Evolutionary conservation across 2,888 invertebrate species (phyloP).

Genomic region (Disparrhopalites patrizii): DNA sequence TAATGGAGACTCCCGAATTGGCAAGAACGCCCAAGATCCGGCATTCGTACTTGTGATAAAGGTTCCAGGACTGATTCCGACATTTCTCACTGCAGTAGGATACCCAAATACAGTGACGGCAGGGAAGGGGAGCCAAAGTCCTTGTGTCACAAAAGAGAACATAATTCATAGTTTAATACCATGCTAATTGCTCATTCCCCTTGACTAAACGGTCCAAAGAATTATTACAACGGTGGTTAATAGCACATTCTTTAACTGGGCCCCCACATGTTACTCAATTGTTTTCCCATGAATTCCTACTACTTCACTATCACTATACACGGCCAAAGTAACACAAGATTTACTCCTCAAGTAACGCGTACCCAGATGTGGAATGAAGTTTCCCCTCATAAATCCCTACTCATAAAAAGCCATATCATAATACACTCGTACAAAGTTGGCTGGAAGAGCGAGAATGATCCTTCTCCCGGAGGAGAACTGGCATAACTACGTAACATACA

Average conservation of each 20-base stretch:
- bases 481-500: no score
- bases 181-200: no score
- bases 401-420: no score
- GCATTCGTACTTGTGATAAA: slow-evolving; percentile 49
- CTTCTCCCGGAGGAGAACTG: no score
- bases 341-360: no score
- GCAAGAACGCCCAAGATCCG: slow-evolving; percentile 46
- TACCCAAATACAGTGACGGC: slow-evolving; percentile 47
- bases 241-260: not conserved
- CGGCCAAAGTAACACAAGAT: not conserved
- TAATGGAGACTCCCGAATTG: slow-evolving; percentile 49
- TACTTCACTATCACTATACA: not conserved
- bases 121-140: slow-evolving; percentile 45
- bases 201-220: not conserved
- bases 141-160: no score
- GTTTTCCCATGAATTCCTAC: not conserved
- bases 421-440: no score
- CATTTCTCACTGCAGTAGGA: slow-evolving; percentile 49
- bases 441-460: no score
- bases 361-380: no score
- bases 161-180: not conserved
- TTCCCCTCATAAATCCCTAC: no score
- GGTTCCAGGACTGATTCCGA: slow-evolving; percentile 42
- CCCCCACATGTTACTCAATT: not conserved
- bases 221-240: no score